A percentile compares a stretch with the other conserved stretches of the same genome.
Conservation (phyloP, 1,140 invertebrate genomes). For the Lordiphosa stackelbergi region DNA sequence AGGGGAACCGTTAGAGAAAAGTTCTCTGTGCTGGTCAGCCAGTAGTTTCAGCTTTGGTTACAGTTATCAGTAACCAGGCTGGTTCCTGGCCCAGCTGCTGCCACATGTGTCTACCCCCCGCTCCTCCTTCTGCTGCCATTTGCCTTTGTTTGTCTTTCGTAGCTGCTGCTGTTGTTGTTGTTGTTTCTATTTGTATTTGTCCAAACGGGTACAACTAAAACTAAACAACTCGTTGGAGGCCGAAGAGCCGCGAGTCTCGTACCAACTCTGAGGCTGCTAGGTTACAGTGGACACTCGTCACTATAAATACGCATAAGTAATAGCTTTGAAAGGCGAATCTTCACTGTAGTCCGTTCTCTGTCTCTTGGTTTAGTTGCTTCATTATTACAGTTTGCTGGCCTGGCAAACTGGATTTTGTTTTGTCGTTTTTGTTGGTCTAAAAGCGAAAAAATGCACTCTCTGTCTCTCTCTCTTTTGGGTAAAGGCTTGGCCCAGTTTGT, state of each 20-base stretch:
- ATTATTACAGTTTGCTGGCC: constrained; percentile 45
- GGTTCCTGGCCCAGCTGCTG: constrained; percentile 36
- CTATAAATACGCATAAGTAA: neutral
- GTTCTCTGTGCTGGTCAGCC: constrained; percentile 24
- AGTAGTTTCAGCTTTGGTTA: constrained; percentile 33
- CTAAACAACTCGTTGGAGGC: constrained; percentile 56
- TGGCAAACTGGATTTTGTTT: constrained; percentile 62
- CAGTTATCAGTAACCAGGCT: constrained; percentile 53
- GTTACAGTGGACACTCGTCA: constrained; percentile 23
- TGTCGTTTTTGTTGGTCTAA: constrained; percentile 32
- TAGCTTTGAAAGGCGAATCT: neutral
- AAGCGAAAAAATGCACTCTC: constrained; percentile 21
- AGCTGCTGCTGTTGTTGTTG: neutral
- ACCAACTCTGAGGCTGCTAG: constrained; percentile 32
- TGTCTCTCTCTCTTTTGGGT: neutral
- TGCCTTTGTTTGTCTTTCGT: constrained; percentile 41
- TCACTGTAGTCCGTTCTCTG: constrained; percentile 9
- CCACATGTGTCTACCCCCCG: constrained; percentile 31
- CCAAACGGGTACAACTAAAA: constrained; percentile 59
- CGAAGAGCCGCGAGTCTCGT: constrained; percentile 24
- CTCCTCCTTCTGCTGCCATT: constrained; percentile 9
- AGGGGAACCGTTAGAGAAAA: constrained; percentile 24
- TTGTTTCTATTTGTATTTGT: constrained; percentile 46
- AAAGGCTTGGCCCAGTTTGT: constrained; percentile 18
- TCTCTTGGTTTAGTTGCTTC: constrained; percentile 23